Conservation (phyloP, 2,888 invertebrate species). For the Epinotia ramella region DNA sequence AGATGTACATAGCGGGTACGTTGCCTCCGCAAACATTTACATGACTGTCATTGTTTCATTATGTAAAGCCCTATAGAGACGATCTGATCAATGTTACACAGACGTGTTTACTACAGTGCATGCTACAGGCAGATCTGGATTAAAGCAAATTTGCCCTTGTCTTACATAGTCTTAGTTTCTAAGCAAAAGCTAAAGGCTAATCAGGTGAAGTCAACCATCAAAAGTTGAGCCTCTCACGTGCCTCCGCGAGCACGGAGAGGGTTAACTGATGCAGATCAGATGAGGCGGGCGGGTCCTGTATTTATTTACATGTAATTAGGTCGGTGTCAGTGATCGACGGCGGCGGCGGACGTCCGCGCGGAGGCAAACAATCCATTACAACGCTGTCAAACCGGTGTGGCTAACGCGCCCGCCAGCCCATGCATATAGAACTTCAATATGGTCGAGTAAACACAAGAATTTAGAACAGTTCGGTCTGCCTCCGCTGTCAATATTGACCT, state of each 20-base stretch:
- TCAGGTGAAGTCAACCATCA: constrained; percentile 38
- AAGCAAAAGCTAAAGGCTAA: constrained; percentile 38
- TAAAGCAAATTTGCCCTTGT: constrained; percentile 23
- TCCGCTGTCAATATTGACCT: constrained; percentile 63
- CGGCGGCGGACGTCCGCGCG: constrained; percentile 69
- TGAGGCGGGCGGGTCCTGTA: constrained; percentile 62
- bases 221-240: constrained; percentile 36
- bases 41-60: constrained; percentile 34
- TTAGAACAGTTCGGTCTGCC: constrained; percentile 66
- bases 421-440: constrained; percentile 68
- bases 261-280: constrained; percentile 59
- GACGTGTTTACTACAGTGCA: constrained; percentile 32
- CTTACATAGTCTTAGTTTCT: constrained; percentile 30
- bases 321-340: constrained; percentile 77
- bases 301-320: constrained; percentile 83
- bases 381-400: constrained; percentile 63
- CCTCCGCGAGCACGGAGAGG: constrained; percentile 50
- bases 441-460: constrained; percentile 70
- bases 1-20: constrained; percentile 22
- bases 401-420: constrained; percentile 55
- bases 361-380: constrained; percentile 80
- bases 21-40: constrained; percentile 34
- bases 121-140: constrained; percentile 19
- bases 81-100: constrained; percentile 17
- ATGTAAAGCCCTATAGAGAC: constrained; percentile 17